Percentiles rank a stretch among this genome's conserved stretches.
Evolutionary conservation across 2,113 vertebrate genomes (phyloP).

Genomic region (Megatriorchis doriae): DNA sequence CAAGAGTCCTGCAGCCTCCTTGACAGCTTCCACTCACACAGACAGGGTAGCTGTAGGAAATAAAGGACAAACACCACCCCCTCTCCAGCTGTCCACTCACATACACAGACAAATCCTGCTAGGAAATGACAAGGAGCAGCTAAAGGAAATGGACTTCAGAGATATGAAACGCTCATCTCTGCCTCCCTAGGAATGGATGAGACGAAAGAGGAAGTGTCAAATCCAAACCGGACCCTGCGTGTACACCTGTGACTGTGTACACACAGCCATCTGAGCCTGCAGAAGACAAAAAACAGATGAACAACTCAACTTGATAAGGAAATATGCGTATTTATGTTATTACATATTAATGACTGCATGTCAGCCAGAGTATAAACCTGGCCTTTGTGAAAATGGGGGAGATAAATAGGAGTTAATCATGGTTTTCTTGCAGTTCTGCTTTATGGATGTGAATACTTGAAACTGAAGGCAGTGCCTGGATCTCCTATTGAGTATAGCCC

Average conservation of each 20-base stretch:
- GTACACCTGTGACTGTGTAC: neutral
- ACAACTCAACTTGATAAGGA: neutral
- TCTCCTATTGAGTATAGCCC: neutral
- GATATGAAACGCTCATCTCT: neutral
- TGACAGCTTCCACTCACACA: neutral
- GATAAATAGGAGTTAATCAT: neutral
- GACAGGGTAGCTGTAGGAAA: neutral
- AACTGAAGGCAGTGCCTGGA: neutral
- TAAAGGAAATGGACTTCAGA: conserved; percentile 7
- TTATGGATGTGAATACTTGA: neutral
- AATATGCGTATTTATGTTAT: neutral
- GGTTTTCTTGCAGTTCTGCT: neutral
- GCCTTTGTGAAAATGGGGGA: neutral
- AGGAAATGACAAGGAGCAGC: conserved; percentile 24
- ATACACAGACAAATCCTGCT: conserved; percentile 16
- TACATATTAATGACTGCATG: neutral
- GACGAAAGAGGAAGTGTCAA: neutral
- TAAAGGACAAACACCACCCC: neutral
- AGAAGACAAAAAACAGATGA: neutral
- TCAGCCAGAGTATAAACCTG: neutral
- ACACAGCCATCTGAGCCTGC: neutral
- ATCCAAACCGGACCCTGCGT: neutral
- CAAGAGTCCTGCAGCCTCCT: neutral
- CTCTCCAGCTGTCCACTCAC: conserved; percentile 6
- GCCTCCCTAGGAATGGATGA: neutral